Evolutionary conservation across 2,888 invertebrate species (phyloP).

Genomic region (Bedellia somnulentella): DNA sequence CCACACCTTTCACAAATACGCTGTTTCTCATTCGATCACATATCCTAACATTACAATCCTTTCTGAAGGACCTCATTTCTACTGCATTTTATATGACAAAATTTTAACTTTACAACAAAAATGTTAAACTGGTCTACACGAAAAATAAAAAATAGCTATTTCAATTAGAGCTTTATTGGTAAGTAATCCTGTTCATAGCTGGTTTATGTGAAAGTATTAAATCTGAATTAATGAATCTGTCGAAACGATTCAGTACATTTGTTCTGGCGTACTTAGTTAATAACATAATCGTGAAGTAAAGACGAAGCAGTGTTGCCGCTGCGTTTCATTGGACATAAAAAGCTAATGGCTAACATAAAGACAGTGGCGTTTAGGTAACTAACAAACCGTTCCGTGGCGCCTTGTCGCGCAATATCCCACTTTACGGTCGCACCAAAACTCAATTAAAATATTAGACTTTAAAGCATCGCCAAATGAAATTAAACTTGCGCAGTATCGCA

Average conservation of each 20-base stretch:
- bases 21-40: no score
- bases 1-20: no score
- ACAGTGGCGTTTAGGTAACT: slow-evolving; percentile 23
- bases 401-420: slow-evolving; percentile 18
- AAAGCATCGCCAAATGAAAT: slow-evolving; percentile 32
- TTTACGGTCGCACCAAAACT: slow-evolving; percentile 37
- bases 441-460: slow-evolving; percentile 47
- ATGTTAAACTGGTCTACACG: no score
- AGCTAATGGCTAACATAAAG: slow-evolving; percentile 24
- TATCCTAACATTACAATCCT: no score
- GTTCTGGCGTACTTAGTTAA: slow-evolving; percentile 27
- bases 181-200: slow-evolving; percentile 30
- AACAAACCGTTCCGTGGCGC: slow-evolving; percentile 25
- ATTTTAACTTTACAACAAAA: no score
- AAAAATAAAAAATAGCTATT: no score
- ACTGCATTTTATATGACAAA: no score
- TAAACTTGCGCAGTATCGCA: slow-evolving; percentile 37
- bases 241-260: slow-evolving; percentile 31
- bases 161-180: not conserved
- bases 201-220: slow-evolving; percentile 22
- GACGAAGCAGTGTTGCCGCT: slow-evolving; percentile 13
- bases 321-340: slow-evolving; percentile 17
- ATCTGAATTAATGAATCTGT: not conserved
- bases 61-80: no score
- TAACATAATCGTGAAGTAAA: slow-evolving; percentile 41